Evolutionary conservation across 2,113 vertebrate species (phyloP).

Genomic region (Cisticola juncidis): DNA sequence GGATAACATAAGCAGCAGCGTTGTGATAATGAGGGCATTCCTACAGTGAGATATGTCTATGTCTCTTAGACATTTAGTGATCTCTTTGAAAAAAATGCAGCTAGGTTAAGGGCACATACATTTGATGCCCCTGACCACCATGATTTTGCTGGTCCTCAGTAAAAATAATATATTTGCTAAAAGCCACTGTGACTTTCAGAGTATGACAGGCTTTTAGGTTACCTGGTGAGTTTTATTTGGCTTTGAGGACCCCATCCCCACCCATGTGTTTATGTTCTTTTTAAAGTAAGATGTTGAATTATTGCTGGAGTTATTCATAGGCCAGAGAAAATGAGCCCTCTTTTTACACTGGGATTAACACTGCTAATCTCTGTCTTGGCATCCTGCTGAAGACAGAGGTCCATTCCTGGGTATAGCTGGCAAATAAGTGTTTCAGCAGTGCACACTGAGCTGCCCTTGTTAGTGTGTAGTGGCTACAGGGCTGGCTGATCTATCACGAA

Average conservation of each 20-base stretch:
- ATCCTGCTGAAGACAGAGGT: neutral
- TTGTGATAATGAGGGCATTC: neutral
- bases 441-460: neutral
- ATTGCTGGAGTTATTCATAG: neutral
- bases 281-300: neutral
- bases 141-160: neutral
- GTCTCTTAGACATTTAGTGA: neutral
- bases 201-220: neutral
- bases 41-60: neutral
- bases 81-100: neutral
- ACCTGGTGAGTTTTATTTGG: neutral
- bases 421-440: neutral
- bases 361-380: neutral
- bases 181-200: neutral
- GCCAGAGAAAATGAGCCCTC: neutral
- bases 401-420: neutral
- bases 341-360: neutral
- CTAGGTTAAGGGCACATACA: accelerated
- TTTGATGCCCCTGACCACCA: neutral
- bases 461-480: accelerated
- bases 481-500: neutral
- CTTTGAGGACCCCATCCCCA: neutral
- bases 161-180: neutral
- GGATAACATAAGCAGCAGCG: neutral
- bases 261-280: neutral